Conservation (phyloP, 2,888 invertebrate genomes). For the Leptinotarsa peninsularis region DNA sequence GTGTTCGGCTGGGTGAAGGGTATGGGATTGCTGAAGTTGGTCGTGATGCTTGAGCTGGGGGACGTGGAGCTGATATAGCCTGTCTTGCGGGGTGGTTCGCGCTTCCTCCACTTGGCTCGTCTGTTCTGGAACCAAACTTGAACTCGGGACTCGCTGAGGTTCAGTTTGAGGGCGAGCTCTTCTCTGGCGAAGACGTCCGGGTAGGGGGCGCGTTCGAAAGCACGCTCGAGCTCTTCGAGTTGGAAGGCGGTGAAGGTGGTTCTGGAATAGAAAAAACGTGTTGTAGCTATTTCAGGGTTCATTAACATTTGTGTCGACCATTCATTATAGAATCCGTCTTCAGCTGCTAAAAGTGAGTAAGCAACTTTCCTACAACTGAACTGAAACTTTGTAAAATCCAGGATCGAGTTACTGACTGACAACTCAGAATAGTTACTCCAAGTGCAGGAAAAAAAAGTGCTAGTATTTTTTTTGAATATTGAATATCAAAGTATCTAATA, state of each 20-base stretch:
- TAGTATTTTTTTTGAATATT: no score
- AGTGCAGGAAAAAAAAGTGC: no score
- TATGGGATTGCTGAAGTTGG: constrained; percentile 69
- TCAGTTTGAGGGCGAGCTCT: constrained; percentile 90
- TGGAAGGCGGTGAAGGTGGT: constrained; percentile 97
- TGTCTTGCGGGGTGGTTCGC: constrained; percentile 92
- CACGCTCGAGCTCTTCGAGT: constrained; percentile 91
- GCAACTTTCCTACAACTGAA: no score
- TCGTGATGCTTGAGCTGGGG: constrained; percentile 72
- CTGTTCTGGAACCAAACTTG: constrained; percentile 92
- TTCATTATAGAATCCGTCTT: no score
- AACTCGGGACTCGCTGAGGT: constrained; percentile 83
- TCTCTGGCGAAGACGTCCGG: constrained; percentile 96
- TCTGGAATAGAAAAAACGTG: constrained; percentile 69
- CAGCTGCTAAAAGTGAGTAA: no score
- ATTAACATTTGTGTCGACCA: no score
- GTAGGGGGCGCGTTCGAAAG: constrained; percentile 95
- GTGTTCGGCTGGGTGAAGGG: constrained; percentile 70
- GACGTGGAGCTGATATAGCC: constrained; percentile 80
- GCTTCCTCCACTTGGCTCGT: constrained; percentile 93
- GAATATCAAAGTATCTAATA: no score
- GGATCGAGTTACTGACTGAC: no score
- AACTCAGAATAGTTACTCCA: no score
- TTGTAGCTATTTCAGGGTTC: neutral
- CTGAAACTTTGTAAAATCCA: no score